Percentiles rank a stretch among this genome's conserved stretches.
phyloP scores from a whole-genome alignment of 2,113 vertebrate species.

The Tauraco erythrolophus region DNA sequence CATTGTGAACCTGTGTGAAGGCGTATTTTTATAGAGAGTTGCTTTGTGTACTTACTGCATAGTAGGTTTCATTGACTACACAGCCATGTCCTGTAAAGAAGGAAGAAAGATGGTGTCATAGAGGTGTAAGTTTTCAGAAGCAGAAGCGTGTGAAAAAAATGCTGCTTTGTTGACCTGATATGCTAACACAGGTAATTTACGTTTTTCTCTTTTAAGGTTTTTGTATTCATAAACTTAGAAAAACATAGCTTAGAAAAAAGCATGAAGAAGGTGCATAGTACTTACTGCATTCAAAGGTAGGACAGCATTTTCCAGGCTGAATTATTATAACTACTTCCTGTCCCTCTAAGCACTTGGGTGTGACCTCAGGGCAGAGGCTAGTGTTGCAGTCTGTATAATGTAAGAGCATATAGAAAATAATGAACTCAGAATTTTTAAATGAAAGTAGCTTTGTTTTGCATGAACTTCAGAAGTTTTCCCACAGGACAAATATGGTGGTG shows the following conservation, averaged over 20 bases:
- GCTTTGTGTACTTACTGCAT: constrained; percentile 55
- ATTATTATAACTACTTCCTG: background rate
- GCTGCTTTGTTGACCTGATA: background rate
- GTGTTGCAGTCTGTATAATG: constrained; percentile 69
- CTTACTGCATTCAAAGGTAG: constrained; percentile 72
- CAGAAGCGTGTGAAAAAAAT: background rate
- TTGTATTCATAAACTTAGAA: background rate
- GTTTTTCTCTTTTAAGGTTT: background rate
- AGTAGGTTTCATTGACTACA: constrained; percentile 46
- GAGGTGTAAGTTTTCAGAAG: background rate
- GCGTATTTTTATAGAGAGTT: background rate
- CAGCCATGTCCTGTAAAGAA: constrained; percentile 49
- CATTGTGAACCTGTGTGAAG: background rate
- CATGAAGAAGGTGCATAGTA: background rate
- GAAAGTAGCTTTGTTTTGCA: background rate
- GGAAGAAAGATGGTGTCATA: background rate
- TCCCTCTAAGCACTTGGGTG: constrained; percentile 55
- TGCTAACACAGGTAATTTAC: background rate
- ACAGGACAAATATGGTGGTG: rapidly evolving
- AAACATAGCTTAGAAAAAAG: background rate
- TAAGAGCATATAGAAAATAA: background rate
- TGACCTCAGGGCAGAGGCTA: constrained; percentile 47
- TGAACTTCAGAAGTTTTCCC: background rate
- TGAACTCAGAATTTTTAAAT: background rate
- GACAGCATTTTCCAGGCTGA: constrained; percentile 68